Conservation (phyloP, 2,797 vertebrate genomes). For the Mormyrus proboscirostris region DNA sequence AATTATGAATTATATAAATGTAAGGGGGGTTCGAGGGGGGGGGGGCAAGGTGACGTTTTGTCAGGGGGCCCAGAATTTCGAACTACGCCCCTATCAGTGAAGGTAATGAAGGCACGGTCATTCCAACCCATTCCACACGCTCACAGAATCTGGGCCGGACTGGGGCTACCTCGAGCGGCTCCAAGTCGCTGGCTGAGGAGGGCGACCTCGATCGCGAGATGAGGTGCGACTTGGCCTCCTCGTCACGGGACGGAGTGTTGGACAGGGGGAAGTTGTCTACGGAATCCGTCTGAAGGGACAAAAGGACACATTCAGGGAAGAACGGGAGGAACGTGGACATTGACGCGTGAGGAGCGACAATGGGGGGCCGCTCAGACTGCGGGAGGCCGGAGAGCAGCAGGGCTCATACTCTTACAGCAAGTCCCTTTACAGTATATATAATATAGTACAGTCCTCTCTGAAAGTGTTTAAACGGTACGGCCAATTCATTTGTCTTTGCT, state of each 20-base stretch:
- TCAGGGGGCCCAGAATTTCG: not conserved
- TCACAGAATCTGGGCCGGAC: not conserved
- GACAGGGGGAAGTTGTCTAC: slow-evolving; percentile 71
- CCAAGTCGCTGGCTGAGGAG: slow-evolving; percentile 69
- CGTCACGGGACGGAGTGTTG: slow-evolving; percentile 63
- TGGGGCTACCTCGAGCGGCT: slow-evolving; percentile 60
- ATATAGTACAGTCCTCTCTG: not conserved
- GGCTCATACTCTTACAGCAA: not conserved
- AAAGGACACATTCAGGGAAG: not conserved
- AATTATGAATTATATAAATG: not conserved
- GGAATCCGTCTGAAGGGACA: slow-evolving; percentile 62
- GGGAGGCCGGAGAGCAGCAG: not conserved
- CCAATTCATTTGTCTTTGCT: not conserved
- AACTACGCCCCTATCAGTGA: not conserved
- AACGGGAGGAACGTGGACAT: not conserved
- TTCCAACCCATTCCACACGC: not conserved
- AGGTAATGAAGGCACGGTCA: not conserved
- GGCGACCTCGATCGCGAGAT: slow-evolving; percentile 68
- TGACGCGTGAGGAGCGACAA: not conserved
- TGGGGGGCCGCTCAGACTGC: not conserved
- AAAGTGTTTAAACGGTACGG: not conserved
- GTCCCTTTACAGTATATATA: not conserved
- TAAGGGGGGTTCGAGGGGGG: not conserved
- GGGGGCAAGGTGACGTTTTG: not conserved
- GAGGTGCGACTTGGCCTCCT: slow-evolving; percentile 63